phyloP scores from a whole-genome alignment of 2,888 invertebrate species.

The Synergus gifuensis region DNA sequence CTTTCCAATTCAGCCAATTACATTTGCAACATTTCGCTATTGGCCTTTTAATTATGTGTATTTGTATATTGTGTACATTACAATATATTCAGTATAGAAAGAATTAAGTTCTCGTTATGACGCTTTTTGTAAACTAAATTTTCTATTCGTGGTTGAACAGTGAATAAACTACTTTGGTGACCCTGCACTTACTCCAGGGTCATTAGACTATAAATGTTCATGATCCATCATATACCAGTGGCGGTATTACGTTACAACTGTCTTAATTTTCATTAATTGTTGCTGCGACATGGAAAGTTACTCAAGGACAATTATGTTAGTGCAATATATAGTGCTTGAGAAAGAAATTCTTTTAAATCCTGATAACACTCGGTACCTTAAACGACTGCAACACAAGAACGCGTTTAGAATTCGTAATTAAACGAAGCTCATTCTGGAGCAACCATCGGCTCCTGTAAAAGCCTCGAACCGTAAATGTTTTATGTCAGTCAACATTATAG shows the following conservation, averaged over 20 bases:
- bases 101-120: no score
- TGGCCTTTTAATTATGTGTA: no score
- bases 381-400: slow-evolving; percentile 54
- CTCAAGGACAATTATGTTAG: background rate
- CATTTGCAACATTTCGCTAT: no score
- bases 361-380: slow-evolving; percentile 63
- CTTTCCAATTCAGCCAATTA: no score
- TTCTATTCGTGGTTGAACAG: no score
- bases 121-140: no score
- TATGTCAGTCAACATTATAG: slow-evolving; percentile 52
- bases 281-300: background rate
- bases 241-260: background rate
- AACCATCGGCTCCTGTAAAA: slow-evolving; percentile 48
- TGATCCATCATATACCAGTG: background rate
- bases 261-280: background rate
- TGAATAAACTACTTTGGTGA: no score
- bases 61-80: no score
- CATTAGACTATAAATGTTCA: no score
- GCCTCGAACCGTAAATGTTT: slow-evolving; percentile 63
- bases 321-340: background rate
- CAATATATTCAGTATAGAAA: no score
- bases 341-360: slow-evolving; percentile 59
- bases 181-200: no score
- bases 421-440: slow-evolving; percentile 59
- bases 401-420: slow-evolving; percentile 68